Conservation (phyloP, 2,797 vertebrate species). For the Catostomus latipinnis region DNA sequence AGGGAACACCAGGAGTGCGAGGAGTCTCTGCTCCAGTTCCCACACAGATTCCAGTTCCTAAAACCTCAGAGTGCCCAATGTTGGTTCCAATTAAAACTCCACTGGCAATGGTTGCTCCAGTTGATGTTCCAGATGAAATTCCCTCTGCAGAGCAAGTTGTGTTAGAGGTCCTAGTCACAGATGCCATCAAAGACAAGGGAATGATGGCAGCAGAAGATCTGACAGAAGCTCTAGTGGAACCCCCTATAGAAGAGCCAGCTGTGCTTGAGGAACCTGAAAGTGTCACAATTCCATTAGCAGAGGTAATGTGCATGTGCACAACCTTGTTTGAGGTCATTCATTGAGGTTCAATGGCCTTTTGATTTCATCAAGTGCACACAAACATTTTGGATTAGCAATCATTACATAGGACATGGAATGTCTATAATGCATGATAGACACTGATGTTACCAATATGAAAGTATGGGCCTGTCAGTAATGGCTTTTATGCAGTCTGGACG, state of each 20-base stretch:
- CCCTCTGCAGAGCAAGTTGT: not conserved
- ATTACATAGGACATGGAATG: not conserved
- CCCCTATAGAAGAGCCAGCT: not conserved
- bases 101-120: conserved; percentile 32
- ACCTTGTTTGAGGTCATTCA: not conserved
- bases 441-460: no score
- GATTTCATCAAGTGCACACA: not conserved
- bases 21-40: conserved; percentile 61
- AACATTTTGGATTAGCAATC: not conserved
- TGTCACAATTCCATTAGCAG: conserved; percentile 18
- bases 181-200: not conserved
- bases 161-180: conserved; percentile 19
- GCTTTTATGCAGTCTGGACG: no score
- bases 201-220: conserved; percentile 31
- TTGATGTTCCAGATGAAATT: conserved; percentile 43
- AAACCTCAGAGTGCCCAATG: not conserved
- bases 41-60: conserved; percentile 40
- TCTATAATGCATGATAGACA: conserved; percentile 1
- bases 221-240: conserved; percentile 22
- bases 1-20: conserved; percentile 64
- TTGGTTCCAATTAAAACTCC: conserved; percentile 33
- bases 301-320: conserved; percentile 10
- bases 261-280: conserved; percentile 51
- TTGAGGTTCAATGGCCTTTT: not conserved
- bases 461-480: no score